Conservation (phyloP, 2,113 vertebrate species). For the Suricata suricatta region DNA sequence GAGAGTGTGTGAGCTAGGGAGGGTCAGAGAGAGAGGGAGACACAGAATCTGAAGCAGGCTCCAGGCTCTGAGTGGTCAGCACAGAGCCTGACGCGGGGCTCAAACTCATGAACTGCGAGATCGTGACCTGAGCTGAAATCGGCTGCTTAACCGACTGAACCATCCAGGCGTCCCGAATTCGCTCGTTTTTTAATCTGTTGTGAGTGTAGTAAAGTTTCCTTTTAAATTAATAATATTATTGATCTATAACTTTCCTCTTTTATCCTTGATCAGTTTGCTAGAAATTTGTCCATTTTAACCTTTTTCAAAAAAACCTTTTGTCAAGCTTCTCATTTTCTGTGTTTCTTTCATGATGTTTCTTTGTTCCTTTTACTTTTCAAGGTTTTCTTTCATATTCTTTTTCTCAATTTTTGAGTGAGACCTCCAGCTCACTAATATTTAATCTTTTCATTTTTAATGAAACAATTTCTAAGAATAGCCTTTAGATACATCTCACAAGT, state of each 20-base stretch:
- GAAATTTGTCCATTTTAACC: background rate
- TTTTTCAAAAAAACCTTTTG: background rate
- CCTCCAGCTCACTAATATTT: slow-evolving; percentile 22
- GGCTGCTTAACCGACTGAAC: too few species aligned
- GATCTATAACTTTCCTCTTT: background rate
- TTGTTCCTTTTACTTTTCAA: slow-evolving; percentile 30
- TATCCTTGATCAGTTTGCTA: background rate
- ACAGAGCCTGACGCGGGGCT: too few species aligned
- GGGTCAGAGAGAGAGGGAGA: too few species aligned
- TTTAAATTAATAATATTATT: background rate
- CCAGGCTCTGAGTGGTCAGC: too few species aligned
- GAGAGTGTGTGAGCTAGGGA: too few species aligned
- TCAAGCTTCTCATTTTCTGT: background rate
- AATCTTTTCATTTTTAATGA: background rate
- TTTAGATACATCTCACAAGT: background rate
- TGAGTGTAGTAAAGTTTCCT: background rate
- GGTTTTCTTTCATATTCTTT: background rate
- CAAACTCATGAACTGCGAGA: too few species aligned
- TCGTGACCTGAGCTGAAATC: too few species aligned
- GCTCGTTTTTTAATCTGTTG: background rate
- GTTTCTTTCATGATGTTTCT: background rate
- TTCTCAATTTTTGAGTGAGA: background rate
- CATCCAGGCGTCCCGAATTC: background rate
- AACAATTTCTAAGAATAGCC: background rate
- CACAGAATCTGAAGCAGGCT: too few species aligned